Evolutionary conservation across 2,797 vertebrate genomes (phyloP).

Genomic region (Micromesistius poutassou): DNA sequence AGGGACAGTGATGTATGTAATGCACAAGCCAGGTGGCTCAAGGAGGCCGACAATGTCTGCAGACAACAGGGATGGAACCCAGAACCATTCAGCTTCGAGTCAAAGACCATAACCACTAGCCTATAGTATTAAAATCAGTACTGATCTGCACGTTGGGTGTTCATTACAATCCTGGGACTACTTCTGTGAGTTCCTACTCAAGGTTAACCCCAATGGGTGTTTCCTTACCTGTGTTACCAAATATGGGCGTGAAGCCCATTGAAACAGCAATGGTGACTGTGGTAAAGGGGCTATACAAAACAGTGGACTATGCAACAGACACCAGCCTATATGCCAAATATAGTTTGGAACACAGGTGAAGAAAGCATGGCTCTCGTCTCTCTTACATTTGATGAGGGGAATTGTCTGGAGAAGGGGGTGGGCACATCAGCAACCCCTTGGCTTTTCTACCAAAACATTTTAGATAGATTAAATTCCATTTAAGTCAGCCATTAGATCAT

Average conservation of each 20-base stretch:
- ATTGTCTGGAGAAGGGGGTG: neutral
- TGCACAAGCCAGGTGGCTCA: neutral
- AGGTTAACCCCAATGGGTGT: neutral
- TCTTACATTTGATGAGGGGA: neutral
- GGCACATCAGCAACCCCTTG: neutral
- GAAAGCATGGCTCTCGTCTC: neutral
- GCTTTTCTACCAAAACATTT: no score
- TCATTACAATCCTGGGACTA: neutral
- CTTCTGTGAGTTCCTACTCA: neutral
- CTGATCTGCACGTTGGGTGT: neutral
- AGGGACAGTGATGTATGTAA: neutral
- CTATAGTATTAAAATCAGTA: neutral
- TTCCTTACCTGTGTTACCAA: neutral
- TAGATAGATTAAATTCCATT: neutral
- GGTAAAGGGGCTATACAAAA: neutral
- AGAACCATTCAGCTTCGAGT: neutral
- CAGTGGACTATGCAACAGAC: neutral
- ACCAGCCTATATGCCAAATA: neutral
- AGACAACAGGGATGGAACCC: no score
- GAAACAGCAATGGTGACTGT: neutral
- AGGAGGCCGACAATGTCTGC: no score
- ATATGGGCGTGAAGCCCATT: neutral
- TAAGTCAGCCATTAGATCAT: neutral
- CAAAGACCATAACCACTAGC: neutral
- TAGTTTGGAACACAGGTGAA: neutral